Evolutionary conservation across 2,113 vertebrate genomes (phyloP).

Genomic region (Plotosus lineatus): DNA sequence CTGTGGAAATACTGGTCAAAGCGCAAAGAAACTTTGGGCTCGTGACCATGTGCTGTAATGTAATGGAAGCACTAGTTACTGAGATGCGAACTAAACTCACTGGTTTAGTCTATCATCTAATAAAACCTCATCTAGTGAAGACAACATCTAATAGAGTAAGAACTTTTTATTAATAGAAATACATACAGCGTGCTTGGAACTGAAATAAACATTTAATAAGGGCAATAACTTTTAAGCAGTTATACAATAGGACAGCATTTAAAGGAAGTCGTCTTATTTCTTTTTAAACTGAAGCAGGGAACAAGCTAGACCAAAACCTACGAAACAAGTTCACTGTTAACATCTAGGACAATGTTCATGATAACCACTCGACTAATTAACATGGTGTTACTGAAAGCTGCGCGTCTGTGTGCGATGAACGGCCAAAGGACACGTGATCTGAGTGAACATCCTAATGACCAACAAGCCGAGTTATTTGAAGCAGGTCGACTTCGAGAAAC

Average conservation of each 20-base stretch:
- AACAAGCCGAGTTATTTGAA: slow-evolving; percentile 53
- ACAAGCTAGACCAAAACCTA: slow-evolving; percentile 46
- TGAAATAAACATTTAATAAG: slow-evolving; percentile 61
- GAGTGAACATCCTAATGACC: slow-evolving; percentile 37
- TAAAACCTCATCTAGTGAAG: slow-evolving; percentile 52
- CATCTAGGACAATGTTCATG: slow-evolving; percentile 53
- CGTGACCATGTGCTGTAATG: background rate
- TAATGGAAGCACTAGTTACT: background rate
- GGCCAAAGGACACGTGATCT: slow-evolving; percentile 50
- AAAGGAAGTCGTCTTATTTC: slow-evolving; percentile 46
- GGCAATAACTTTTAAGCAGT: slow-evolving; percentile 55
- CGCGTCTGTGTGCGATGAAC: slow-evolving; percentile 51
- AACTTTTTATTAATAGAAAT: slow-evolving; percentile 62
- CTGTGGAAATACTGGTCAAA: slow-evolving; percentile 55
- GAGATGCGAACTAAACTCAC: slow-evolving; percentile 17
- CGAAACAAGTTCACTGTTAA: slow-evolving; percentile 50
- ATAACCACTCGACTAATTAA: slow-evolving; percentile 53
- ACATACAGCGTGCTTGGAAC: slow-evolving; percentile 63
- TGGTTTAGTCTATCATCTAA: slow-evolving; percentile 42
- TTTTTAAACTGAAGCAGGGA: slow-evolving; percentile 49
- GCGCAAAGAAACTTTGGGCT: slow-evolving; percentile 22
- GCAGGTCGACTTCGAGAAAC: slow-evolving; percentile 30
- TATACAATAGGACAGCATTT: slow-evolving; percentile 59
- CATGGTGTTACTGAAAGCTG: slow-evolving; percentile 51
- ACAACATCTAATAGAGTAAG: slow-evolving; percentile 58